These are phyloP conservation scores for Nephrotoma appendiculata DNA, from an alignment of 2,888 invertebrate genomes.

Conservation along the genomic window DNA sequence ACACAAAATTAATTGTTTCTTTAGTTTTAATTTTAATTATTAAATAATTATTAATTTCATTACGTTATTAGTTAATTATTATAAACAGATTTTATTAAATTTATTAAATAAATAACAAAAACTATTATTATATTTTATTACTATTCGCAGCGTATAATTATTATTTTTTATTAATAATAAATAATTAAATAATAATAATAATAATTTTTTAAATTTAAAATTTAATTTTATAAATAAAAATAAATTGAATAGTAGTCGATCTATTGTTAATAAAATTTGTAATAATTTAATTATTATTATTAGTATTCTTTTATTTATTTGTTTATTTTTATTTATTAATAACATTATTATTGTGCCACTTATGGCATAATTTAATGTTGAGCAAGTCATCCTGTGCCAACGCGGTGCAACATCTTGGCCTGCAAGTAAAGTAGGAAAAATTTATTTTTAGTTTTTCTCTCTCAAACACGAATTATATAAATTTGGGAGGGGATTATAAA, in stretches of 20 bases:
- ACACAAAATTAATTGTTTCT: not conserved
- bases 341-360: not conserved
- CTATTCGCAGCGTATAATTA: not conserved
- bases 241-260: not conserved
- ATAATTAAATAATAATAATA: not conserved
- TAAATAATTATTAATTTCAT: not conserved
- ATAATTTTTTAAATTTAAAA: not conserved
- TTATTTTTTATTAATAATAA: not conserved
- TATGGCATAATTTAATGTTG: not conserved
- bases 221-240: not conserved
- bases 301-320: not conserved
- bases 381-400: conserved; percentile 5
- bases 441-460: not conserved
- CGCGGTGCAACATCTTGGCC: conserved; percentile 5
- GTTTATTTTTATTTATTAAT: not conserved
- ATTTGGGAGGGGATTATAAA: not conserved
- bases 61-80: not conserved
- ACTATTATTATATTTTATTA: not conserved
- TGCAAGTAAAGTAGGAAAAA: not conserved
- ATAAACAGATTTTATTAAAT: not conserved
- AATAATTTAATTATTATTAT: not conserved
- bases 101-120: conserved; percentile 12
- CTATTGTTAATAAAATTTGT: not conserved
- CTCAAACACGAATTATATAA: not conserved
- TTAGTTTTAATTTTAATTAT: not conserved